Evolutionary conservation across 2,113 vertebrate genomes (phyloP).

Genomic region (Cololabis saira): DNA sequence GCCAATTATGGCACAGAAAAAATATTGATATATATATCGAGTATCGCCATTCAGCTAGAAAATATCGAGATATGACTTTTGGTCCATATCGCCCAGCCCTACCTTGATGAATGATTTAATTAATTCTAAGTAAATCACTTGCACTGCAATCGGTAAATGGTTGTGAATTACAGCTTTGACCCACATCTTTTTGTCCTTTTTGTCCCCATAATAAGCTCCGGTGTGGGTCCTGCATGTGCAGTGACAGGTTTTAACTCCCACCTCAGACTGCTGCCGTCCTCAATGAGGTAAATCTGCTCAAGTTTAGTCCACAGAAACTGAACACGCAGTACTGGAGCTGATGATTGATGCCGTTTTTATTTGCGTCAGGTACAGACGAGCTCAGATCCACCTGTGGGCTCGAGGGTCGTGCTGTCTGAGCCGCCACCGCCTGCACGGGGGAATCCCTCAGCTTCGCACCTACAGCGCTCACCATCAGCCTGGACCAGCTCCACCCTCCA

Average conservation of each 20-base stretch:
- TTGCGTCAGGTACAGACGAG: conserved; percentile 66
- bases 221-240: conserved; percentile 1
- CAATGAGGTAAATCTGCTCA: conserved; percentile 57
- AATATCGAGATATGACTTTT: too few relatives aligned
- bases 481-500: conserved; percentile 47
- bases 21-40: too few relatives aligned
- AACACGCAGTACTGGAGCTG: too few relatives aligned
- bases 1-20: too few relatives aligned
- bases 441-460: conserved; percentile 57
- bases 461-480: conserved; percentile 78
- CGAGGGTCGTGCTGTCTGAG: conserved; percentile 70
- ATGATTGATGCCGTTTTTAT: neutral
- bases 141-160: too few relatives aligned
- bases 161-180: neutral
- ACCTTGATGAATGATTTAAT: too few relatives aligned
- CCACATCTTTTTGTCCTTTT: neutral
- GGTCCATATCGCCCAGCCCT: too few relatives aligned
- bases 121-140: too few relatives aligned
- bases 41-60: too few relatives aligned
- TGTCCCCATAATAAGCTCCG: neutral
- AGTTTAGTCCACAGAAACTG: too few relatives aligned
- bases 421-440: conserved; percentile 49
- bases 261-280: conserved; percentile 7
- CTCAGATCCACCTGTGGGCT: conserved; percentile 67
- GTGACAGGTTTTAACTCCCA: conserved; percentile 6